Evolutionary conservation across 2,797 vertebrate species (phyloP).

Genomic region (Hapalemur alaotrensis): DNA sequence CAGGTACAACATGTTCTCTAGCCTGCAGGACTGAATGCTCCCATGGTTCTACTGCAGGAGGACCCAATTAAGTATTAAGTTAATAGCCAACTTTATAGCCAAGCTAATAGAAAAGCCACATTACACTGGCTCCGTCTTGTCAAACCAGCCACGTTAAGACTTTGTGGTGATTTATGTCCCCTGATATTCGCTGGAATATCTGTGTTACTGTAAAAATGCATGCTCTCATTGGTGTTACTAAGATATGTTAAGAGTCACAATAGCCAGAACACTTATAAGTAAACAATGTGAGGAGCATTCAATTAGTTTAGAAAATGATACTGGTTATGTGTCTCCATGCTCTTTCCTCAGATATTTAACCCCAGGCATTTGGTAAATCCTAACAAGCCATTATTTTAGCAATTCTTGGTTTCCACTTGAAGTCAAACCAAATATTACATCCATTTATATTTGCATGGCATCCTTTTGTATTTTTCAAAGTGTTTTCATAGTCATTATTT

Average conservation of each 20-base stretch:
- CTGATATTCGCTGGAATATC: background rate
- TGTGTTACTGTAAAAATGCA: background rate
- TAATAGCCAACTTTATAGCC: constrained; percentile 76
- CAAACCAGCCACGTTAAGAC: constrained; percentile 40
- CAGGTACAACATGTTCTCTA: constrained; percentile 69
- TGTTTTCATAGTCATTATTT: background rate
- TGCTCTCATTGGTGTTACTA: background rate
- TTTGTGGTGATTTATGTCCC: constrained; percentile 35
- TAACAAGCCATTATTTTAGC: constrained; percentile 26
- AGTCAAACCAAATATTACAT: constrained; percentile 22
- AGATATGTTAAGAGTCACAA: background rate
- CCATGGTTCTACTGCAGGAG: constrained; percentile 34
- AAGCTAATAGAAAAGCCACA: constrained; percentile 68
- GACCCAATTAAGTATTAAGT: constrained; percentile 67
- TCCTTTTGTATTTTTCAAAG: constrained; percentile 33
- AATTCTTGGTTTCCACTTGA: background rate
- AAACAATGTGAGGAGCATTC: background rate
- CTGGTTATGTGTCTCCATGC: background rate
- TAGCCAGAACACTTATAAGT: background rate
- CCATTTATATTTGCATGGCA: background rate
- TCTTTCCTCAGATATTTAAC: background rate
- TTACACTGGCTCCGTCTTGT: constrained; percentile 54
- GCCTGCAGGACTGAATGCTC: constrained; percentile 55
- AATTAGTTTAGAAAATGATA: background rate
- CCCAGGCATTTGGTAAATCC: background rate